These are phyloP conservation scores for Neuroscelio doddi DNA, from an alignment of 2,888 invertebrate genomes.

Conservation along the genomic window DNA sequence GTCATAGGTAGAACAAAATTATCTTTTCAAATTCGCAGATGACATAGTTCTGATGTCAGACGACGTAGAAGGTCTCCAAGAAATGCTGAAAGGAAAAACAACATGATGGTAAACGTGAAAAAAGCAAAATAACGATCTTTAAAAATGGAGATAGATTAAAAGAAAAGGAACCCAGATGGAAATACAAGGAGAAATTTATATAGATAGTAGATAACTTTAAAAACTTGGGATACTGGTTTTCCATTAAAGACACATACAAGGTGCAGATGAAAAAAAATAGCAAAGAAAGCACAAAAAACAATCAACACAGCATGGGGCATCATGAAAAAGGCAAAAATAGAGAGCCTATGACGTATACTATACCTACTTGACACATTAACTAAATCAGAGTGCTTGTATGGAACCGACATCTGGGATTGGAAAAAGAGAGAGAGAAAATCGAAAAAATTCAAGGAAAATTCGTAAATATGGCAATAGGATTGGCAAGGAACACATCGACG, in stretches of 20 bases:
- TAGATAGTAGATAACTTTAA: conserved; percentile 24
- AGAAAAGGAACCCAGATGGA: conserved; percentile 16
- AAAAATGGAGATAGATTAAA: conserved; percentile 24
- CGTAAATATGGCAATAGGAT: conserved; percentile 27
- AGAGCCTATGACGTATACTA: conserved; percentile 8
- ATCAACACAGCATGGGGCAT: conserved; percentile 31
- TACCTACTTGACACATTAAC: conserved; percentile 26
- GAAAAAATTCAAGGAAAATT: conserved; percentile 22
- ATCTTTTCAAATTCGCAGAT: too few relatives aligned
- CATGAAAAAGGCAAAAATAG: conserved; percentile 21
- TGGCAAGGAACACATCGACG: conserved; percentile 17
- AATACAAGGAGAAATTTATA: conserved; percentile 9
- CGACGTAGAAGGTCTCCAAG: conserved; percentile 5
- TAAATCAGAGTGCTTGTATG: conserved; percentile 17
- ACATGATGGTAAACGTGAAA: conserved; percentile 19
- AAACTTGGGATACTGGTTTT: conserved; percentile 30
- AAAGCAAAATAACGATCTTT: conserved; percentile 31
- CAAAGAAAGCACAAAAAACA: conserved; percentile 21
- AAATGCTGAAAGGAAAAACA: conserved; percentile 16
- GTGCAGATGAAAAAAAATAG: conserved; percentile 9
- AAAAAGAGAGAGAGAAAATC: conserved; percentile 15
- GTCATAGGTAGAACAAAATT: too few relatives aligned
- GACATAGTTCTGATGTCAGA: background rate
- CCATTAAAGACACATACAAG: conserved; percentile 6
- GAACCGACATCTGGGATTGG: conserved; percentile 32